Evolutionary conservation across 2,797 vertebrate species (phyloP).

Genomic region (Arrhamphus sclerolepis): DNA sequence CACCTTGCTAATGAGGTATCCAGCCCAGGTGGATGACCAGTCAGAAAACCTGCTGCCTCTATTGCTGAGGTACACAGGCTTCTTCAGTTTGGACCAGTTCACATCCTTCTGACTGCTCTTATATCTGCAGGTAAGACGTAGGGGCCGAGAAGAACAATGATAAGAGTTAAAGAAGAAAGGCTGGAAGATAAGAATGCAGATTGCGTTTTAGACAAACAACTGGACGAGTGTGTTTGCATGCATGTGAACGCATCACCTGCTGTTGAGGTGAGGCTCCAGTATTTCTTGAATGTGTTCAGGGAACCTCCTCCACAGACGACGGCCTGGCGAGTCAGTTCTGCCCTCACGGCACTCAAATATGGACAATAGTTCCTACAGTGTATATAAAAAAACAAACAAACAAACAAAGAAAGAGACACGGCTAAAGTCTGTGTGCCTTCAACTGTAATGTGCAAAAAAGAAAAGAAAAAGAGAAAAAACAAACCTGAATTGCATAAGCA

Average conservation of each 20-base stretch:
- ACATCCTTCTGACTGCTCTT: conserved; percentile 96
- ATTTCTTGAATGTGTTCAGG: conserved; percentile 97
- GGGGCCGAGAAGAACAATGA: neutral
- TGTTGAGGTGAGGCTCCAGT: conserved; percentile 95
- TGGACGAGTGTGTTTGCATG: neutral
- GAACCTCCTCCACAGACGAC: conserved; percentile 94
- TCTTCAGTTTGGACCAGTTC: conserved; percentile 94
- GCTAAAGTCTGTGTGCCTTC: neutral
- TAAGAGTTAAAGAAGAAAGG: neutral
- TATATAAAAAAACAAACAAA: neutral
- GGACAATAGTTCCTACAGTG: conserved; percentile 89
- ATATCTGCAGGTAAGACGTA: conserved; percentile 80
- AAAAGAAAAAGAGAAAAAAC: no score
- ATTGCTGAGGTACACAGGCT: conserved; percentile 94
- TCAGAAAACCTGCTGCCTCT: conserved; percentile 94
- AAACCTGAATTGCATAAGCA: conserved; percentile 97
- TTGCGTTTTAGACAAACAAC: no score
- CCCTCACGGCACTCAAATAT: conserved; percentile 93
- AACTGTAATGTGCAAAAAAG: neutral
- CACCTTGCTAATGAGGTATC: conserved; percentile 97
- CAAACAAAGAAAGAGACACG: neutral
- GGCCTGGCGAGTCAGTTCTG: conserved; percentile 83
- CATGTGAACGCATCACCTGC: conserved; percentile 80
- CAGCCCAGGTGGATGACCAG: conserved; percentile 97
- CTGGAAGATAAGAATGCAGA: neutral